Evolutionary conservation across 1,140 invertebrate species (phyloP), one percentile per base, ranked within the genome.

Genomic region (Idris sp.): DNA sequence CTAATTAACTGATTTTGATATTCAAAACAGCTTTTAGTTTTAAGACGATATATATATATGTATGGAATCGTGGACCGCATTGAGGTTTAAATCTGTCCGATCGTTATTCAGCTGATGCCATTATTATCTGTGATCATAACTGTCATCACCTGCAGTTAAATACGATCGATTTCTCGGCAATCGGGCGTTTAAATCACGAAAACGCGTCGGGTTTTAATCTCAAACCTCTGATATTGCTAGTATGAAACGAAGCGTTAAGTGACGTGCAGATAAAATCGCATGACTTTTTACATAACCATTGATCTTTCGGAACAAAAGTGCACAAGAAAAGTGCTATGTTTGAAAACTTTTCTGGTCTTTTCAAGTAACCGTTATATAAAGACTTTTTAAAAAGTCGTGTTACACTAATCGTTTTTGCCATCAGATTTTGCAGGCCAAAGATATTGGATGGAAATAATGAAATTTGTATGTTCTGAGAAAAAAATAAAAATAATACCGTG

Each of bases 61-160:
- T n/a, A n/a, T n/a, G n/a, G 31, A 48, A 38, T 6, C 33, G 11
- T 22, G 1, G 4, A 13, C n/a, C 5, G 28, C 2, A 40, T 13
- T 0, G 5, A 6, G 22, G 2, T 18, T 48, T 25, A 7, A n/a
- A 43, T 11, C 14, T n/a, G 5, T 25, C 33, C 18, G 31, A 10
- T 16, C 48, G 31, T 54, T 69, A 69, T 58, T 69, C 38, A 51
- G 22, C 15, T 10, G 4, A 9, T 44, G 53, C 31, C 65, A 59
- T 53, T 59, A 53, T 61, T 69, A 69, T 69, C 54, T 25, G 18
- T 9, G 31, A 61, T 53, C 28, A 54, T 53, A 69, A 61, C 36
- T 69, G 54, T 61, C 48, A 69, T 61, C 54, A 26, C 19, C 30
- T 22, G 36, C 36, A 71, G 65, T 71, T 61, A 61, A 61, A 61